phyloP scores from a whole-genome alignment of 2,888 invertebrate genomes.

The Limnephilus rhombicus region DNA sequence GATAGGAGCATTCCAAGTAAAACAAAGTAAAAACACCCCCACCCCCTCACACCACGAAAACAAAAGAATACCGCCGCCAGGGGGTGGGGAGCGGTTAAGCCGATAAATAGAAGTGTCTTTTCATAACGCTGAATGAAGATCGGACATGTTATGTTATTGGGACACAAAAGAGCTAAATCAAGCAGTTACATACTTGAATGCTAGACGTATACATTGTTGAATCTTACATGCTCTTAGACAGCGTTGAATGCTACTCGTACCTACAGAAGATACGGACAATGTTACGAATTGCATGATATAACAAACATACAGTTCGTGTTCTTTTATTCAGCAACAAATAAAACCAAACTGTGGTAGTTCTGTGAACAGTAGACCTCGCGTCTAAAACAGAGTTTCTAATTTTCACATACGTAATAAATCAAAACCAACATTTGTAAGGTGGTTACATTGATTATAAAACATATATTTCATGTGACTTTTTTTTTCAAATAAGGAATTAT shows the following conservation, averaged over 20 bases:
- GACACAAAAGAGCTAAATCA: not conserved
- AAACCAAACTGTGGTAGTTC: not conserved
- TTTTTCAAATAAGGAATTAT: too few species aligned
- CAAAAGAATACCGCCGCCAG: conserved; percentile 21
- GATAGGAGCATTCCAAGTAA: not conserved
- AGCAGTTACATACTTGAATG: not conserved
- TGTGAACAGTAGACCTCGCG: too few species aligned
- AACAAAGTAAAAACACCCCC: not conserved
- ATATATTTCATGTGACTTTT: too few species aligned
- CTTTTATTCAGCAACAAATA: not conserved
- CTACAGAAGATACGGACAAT: not conserved
- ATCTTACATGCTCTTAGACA: not conserved
- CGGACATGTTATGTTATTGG: not conserved
- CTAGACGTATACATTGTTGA: not conserved
- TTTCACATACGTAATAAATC: too few species aligned
- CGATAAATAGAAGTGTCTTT: not conserved
- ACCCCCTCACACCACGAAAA: not conserved
- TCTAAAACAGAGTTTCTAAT: too few species aligned
- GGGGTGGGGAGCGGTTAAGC: not conserved
- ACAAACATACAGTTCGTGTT: not conserved
- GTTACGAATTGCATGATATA: not conserved
- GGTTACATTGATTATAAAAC: too few species aligned
- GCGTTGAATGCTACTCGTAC: not conserved
- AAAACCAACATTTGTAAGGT: too few species aligned
- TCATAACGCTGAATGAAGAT: not conserved